phyloP scores from a whole-genome alignment of 2,888 invertebrate species.

The Clivina fossor region DNA sequence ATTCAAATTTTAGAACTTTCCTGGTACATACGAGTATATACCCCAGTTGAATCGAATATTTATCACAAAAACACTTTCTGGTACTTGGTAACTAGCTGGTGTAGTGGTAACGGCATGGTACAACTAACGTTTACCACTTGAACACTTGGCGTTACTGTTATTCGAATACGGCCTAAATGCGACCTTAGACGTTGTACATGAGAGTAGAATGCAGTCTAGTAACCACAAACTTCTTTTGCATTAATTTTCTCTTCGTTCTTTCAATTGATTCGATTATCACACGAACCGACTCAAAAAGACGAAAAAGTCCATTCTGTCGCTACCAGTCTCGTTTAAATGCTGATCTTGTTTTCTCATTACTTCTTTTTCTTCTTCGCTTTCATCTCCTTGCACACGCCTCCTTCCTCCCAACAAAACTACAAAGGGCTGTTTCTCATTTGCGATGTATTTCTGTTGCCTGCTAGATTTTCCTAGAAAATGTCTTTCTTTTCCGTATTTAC shows the following conservation, averaged over 20 bases:
- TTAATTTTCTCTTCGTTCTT: conserved; percentile 19
- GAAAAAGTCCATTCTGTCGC: not conserved
- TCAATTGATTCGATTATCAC: conserved; percentile 21
- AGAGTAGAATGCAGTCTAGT: not conserved
- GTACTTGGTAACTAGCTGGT: too few relatives aligned
- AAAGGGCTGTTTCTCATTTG: conserved; percentile 22
- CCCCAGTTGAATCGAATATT: too few relatives aligned
- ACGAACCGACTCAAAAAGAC: conserved; percentile 5
- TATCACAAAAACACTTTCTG: too few relatives aligned
- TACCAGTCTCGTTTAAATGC: conserved; percentile 24
- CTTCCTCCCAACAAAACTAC: not conserved
- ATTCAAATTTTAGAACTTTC: too few relatives aligned
- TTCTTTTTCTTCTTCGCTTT: conserved; percentile 6
- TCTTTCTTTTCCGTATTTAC: not conserved
- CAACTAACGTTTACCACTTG: too few relatives aligned
- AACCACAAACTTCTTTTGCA: conserved; percentile 18
- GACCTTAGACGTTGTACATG: not conserved
- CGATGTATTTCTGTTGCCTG: conserved; percentile 10
- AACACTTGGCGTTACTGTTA: too few relatives aligned
- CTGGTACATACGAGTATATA: too few relatives aligned
- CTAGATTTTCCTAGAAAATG: conserved; percentile 1
- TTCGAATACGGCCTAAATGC: not conserved
- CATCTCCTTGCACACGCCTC: conserved; percentile 1
- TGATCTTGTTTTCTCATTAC: conserved; percentile 32
- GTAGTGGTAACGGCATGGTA: too few relatives aligned